Conservation (phyloP, 2,113 vertebrate species). For the Microtus pennsylvanicus region DNA sequence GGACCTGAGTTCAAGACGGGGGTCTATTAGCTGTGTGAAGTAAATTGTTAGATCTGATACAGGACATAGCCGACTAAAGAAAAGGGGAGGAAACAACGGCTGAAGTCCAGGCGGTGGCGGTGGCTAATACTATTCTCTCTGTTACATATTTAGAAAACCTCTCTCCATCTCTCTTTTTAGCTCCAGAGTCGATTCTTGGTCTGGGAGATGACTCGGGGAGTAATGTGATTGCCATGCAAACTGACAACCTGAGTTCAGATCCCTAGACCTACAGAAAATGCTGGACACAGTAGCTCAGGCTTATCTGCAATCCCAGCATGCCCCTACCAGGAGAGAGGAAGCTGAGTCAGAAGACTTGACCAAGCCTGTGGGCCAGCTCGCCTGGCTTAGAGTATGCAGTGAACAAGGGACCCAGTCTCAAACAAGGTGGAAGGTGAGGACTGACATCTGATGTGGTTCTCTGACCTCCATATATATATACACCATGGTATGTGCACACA, state of each 20-base stretch:
- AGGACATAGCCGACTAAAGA: not conserved
- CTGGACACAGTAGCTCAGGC: not conserved
- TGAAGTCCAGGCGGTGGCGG: not conserved
- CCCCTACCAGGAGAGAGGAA: not conserved
- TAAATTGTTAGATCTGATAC: not conserved
- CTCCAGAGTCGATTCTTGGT: constrained; percentile 68
- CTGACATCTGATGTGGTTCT: not conserved
- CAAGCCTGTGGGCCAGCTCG: not conserved
- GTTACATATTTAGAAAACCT: not conserved
- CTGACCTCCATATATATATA: not conserved
- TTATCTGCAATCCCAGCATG: not conserved
- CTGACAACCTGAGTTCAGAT: not conserved
- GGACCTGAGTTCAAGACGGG: constrained; percentile 86
- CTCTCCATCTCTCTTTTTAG: not conserved
- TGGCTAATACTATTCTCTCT: not conserved
- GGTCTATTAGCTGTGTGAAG: too few relatives aligned
- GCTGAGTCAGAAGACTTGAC: not conserved
- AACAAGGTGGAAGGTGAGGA: not conserved
- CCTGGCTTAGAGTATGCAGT: not conserved
- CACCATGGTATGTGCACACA: not conserved
- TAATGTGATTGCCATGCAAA: too few relatives aligned
- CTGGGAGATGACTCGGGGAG: not conserved
- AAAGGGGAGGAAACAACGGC: not conserved
- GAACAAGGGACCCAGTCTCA: not conserved
- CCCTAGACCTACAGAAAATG: too few relatives aligned